Percentiles rank a stretch among this genome's conserved stretches.
These are phyloP conservation scores for Syngnathus acus DNA, from an alignment of 2,797 vertebrate species.

Conservation along the genomic window DNA sequence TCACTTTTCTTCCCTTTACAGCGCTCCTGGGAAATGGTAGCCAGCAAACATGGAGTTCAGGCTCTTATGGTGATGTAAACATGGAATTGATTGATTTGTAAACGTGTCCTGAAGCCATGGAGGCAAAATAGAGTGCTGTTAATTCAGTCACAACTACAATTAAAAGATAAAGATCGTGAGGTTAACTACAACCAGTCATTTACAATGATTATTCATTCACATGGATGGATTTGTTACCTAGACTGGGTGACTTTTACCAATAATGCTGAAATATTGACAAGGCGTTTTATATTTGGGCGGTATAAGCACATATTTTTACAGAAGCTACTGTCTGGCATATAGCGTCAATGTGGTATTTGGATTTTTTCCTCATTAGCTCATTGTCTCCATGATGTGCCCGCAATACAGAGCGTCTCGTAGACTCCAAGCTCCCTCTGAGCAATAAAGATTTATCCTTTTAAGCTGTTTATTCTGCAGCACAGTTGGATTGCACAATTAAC, in stretches of 20 bases:
- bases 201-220: background rate
- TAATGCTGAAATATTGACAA: background rate
- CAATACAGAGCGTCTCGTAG: background rate
- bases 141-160: background rate
- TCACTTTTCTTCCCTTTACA: background rate
- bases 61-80: background rate
- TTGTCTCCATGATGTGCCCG: conserved; percentile 1
- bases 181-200: background rate
- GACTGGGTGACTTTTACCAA: background rate
- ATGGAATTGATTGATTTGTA: background rate
- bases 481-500: conserved; percentile 28
- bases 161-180: background rate
- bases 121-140: background rate
- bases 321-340: background rate
- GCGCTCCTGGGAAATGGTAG: background rate
- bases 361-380: background rate
- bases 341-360: background rate
- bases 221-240: background rate
- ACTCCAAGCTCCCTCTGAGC: conserved; percentile 12
- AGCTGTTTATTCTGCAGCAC: conserved; percentile 54
- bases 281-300: background rate
- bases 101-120: background rate
- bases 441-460: conserved; percentile 28
- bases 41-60: background rate
- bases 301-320: background rate